Evolutionary conservation across 2,888 invertebrate species (phyloP).

Genomic region (Aplocera efformata): DNA sequence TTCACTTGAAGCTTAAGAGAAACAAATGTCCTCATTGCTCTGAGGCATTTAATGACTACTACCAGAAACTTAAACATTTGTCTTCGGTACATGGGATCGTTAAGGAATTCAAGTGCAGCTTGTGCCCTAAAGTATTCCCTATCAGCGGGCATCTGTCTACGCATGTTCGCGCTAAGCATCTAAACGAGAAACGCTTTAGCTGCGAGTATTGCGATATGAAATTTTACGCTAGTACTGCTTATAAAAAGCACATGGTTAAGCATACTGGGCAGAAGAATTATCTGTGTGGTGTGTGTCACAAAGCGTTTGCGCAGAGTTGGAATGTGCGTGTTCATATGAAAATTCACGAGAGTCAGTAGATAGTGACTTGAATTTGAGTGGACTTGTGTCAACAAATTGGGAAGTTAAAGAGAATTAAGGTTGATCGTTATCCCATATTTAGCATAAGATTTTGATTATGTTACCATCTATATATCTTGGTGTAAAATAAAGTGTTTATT

Average conservation of each 20-base stretch:
- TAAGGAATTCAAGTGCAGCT: constrained; percentile 62
- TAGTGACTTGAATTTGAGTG: too few relatives aligned
- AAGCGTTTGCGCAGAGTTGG: constrained; percentile 31
- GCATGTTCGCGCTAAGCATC: too few relatives aligned
- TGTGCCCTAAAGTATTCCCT: constrained; percentile 39
- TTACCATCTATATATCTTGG: too few relatives aligned
- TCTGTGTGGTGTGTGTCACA: constrained; percentile 50
- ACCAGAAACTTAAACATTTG: constrained; percentile 66
- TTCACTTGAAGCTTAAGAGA: constrained; percentile 66
- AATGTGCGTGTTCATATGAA: constrained; percentile 24
- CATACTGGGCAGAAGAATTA: constrained; percentile 50
- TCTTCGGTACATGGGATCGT: constrained; percentile 53
- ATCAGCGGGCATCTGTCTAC: too few relatives aligned
- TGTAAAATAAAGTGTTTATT: too few relatives aligned
- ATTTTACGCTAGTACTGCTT: neutral
- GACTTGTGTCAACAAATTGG: too few relatives aligned
- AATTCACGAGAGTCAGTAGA: constrained; percentile 6
- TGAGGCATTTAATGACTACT: constrained; percentile 63
- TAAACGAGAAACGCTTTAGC: too few relatives aligned
- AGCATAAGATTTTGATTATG: too few relatives aligned
- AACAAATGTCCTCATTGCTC: constrained; percentile 64
- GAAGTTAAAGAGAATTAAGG: too few relatives aligned
- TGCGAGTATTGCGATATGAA: constrained; percentile 1
- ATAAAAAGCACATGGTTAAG: constrained; percentile 33
- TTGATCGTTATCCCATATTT: too few relatives aligned